Base-by-base conservation (phyloP, 1,140 invertebrate genomes). In the Drosophila erecta region DNA sequence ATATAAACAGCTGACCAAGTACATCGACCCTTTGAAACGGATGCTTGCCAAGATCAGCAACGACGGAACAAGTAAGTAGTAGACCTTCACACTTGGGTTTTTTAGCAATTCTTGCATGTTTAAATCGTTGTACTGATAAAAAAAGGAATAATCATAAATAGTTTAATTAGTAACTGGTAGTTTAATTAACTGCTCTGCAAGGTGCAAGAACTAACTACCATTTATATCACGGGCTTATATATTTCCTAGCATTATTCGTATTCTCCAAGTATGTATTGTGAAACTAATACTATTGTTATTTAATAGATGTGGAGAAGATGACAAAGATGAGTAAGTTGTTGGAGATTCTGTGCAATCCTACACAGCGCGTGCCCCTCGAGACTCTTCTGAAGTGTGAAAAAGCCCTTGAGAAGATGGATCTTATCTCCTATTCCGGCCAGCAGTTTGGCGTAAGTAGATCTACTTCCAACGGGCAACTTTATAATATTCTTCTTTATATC, bases 301-400 rank as follows among this genome's bases (percentile, higher is more conserved):
- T 61, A 30, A n/a, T 40, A 91, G 83, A 90, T 81, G 83, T 83
- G 10, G 90, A 91, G 38, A 90, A 90, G 53, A 87, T 90, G 78
- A 81, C 86, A 38, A 90, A 90, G 46, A 90, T 84, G 65, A 92
- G 84, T 73, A 79, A 92, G 73, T 44, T 94, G 93, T 80, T 94
- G 12, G 97, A 98, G 81, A 98, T 98, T 71, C 92, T 99, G 14
- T 96, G 96, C 2, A 98, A 97, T 93, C 97, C 97, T 0, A 95
- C 94, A 46, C 97, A 97, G 93, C 93, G 97, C 79, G 96, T 98
- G 93, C 95, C 97, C 1, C 93, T 98, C 90, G 96, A 98, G 69
- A 98, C 97, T 0, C 92, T 99, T 3, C 92, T 97, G 12, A 98
- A 98, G 92, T 99, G 98, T 93, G 98, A 99, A 93, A 95, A 96